Evolutionary conservation across 2,113 vertebrate genomes (phyloP).

Genomic region (Bos taurus): DNA sequence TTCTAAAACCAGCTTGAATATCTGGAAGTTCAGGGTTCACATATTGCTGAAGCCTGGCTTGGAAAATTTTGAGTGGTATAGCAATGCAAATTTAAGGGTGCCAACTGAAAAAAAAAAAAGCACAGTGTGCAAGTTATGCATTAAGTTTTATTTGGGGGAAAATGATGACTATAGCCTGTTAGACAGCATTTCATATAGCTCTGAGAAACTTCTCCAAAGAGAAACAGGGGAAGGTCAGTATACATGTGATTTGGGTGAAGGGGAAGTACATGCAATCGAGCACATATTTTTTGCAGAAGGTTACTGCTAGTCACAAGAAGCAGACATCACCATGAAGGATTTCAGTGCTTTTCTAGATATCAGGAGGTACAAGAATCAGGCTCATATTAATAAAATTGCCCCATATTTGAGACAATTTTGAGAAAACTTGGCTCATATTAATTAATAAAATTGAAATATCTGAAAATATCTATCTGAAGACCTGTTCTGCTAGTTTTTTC

Average conservation of each 20-base stretch:
- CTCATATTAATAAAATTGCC: background rate
- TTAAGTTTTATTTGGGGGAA: background rate
- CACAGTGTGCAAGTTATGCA: background rate
- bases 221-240: background rate
- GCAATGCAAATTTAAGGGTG: background rate
- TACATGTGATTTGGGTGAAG: background rate
- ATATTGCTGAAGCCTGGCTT: too few species aligned
- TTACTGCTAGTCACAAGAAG: background rate
- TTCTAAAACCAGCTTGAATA: too few species aligned
- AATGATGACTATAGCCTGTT: background rate
- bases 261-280: background rate
- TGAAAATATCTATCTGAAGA: background rate
- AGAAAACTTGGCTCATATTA: background rate
- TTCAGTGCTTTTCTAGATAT: background rate
- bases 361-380: background rate
- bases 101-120: background rate
- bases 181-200: background rate
- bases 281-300: background rate
- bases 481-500: background rate
- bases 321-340: background rate
- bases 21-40: too few species aligned
- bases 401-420: background rate
- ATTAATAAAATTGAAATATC: background rate
- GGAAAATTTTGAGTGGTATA: too few species aligned
- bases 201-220: background rate